Evolutionary conservation across 2,888 invertebrate species (phyloP), one percentile per base, ranked within the genome.

Genomic region (Sarcophaga carnaria): DNA sequence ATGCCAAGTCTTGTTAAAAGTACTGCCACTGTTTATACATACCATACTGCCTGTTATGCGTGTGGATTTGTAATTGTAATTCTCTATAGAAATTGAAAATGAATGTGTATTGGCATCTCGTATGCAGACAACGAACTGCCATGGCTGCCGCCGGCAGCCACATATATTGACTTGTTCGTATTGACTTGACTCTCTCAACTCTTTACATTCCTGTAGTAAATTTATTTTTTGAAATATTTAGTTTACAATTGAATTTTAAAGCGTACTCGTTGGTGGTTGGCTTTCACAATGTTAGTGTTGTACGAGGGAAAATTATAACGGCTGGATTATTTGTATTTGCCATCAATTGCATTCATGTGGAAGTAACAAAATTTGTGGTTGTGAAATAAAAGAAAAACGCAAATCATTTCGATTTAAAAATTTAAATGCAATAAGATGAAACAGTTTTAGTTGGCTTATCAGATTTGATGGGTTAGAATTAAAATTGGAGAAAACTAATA

Each of bases 111-210:
- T 75, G 83, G 79, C 64, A 84, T 79, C 85, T 70, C 75, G 75
- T 79, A 85, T 86, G 85, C 85, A 82, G 85, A 82, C 83, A 86
- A 80, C 72, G 83, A 80, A 83, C 79, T 64, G 54, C 17, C 10
- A 62, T 75, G 67, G n/a, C 79, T 80, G 83, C 14, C 25, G 22
- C 25, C 20, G 64, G 75, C 83, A n/a, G n/a, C n/a, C 20, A 20
- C 20, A 64, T 69, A 74, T 74, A 78, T 54, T 54, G 67, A 83
- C 67, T 67, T 10, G 54, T 1, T 20, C 14, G 63, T 75, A 70
- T 62, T 25, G 59, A 17, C 4, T 20, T 22, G 17, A 2, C 17
- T 59, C 59, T 59, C 2, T 66, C 25, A n/a, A 54, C 71, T 71
- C 64, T 59, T 62, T 79, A 27, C 25, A 37, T 62, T 63, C 10